Evolutionary conservation across 2,888 invertebrate species (phyloP).

Genomic region (Diaperis boleti): DNA sequence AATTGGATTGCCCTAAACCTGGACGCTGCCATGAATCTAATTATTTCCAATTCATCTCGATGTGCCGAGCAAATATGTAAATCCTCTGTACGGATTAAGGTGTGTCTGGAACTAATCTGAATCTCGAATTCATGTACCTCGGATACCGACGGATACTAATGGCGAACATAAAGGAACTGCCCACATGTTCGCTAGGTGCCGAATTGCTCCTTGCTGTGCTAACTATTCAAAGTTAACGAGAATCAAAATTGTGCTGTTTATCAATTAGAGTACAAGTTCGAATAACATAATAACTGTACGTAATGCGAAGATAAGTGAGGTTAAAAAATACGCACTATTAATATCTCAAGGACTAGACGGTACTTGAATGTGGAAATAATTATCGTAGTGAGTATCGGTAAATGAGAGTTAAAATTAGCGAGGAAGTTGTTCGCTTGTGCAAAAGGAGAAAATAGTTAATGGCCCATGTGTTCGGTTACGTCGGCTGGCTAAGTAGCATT

Average conservation of each 20-base stretch:
- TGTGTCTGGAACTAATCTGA: not conserved
- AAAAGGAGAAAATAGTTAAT: too few relatives aligned
- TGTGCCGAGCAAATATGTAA: not conserved
- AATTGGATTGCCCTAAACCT: not conserved
- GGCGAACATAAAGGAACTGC: not conserved
- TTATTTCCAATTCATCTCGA: not conserved
- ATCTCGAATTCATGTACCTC: not conserved
- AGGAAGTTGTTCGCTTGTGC: too few relatives aligned
- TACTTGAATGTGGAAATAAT: not conserved
- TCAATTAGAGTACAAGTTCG: too few relatives aligned
- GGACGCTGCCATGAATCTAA: not conserved
- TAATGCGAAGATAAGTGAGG: not conserved
- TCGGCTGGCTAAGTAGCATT: too few relatives aligned
- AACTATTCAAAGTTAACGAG: not conserved
- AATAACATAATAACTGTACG: too few relatives aligned
- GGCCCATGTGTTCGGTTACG: too few relatives aligned
- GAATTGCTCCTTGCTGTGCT: not conserved
- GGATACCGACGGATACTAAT: not conserved
- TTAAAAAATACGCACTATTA: constrained; percentile 2
- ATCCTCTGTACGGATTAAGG: not conserved
- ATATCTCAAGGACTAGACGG: not conserved
- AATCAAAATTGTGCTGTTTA: too few relatives aligned
- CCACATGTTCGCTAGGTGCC: not conserved
- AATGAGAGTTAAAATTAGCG: not conserved
- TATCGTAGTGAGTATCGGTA: not conserved